Base-by-base conservation (phyloP, 1,140 invertebrate genomes). In the Platorchestia sp. region DNA sequence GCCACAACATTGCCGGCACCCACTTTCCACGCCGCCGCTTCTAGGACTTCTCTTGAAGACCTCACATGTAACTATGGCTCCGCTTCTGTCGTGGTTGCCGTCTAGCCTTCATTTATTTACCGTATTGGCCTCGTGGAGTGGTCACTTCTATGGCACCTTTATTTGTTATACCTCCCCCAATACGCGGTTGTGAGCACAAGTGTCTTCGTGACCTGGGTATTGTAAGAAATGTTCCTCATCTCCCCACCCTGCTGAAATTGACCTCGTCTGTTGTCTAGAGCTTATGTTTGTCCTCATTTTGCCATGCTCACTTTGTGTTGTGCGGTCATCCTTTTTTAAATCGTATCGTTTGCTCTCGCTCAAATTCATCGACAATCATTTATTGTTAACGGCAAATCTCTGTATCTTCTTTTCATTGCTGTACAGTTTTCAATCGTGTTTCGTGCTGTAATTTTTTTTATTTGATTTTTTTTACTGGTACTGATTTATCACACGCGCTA, bases 1-100 rank as follows among this genome's bases (percentile, higher is more conserved):
- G 97, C 97, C 96, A 97, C 97, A 91, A 97, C 97, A 89, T 96
- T 97, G 96, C 97, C 98, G 96, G 97, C 97, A 96, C 97, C 98
- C 96, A 96, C 97, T 96, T 98, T 98, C 95, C 98, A 98, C 97
- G 98, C 98, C 96, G 97, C 96, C 93, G 96, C 96, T 91, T 96
- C 96, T 95, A 95, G 96, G 95, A 96, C 96, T 95, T 96, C 95
- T 95, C 96, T 96, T 95, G 96, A 96, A 95, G 96, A 96, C 91
- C 95, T 96, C 95, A 97, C 96, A 95, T 96, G 95, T 96, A 96
- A 96, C 96, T 89, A 89, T 89, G 59, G 10, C 59, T 75, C 59
- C 59, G 36, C 59, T 75, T 75, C 47, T 51, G 7, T 19, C 7
- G 47, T 51, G 7, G 47, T 51, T 51, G 19, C 19, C 47, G 47